A percentile compares a stretch with the other conserved stretches of the same genome.
Evolutionary conservation across 1,140 invertebrate species (phyloP).

Genomic region (Papilio dardanus): DNA sequence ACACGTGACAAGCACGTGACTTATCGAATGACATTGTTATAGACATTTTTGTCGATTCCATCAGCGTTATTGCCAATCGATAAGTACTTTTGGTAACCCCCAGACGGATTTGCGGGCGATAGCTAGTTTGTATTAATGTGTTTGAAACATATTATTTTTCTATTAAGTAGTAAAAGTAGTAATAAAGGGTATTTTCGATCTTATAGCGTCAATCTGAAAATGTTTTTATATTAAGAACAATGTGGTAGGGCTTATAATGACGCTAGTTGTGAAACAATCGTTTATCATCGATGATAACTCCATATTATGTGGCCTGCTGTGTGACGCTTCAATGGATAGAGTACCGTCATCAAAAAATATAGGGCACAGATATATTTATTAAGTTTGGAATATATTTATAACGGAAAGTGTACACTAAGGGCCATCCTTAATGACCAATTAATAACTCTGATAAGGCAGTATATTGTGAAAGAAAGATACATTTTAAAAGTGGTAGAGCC

Average conservation of each 20-base stretch:
- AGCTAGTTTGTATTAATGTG: not conserved
- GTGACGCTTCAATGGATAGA: slow-evolving; percentile 56
- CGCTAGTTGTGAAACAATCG: slow-evolving; percentile 67
- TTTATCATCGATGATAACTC: slow-evolving; percentile 67
- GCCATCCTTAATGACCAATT: no score
- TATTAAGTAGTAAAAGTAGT: no score
- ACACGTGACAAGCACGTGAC: no score
- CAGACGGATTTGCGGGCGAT: not conserved
- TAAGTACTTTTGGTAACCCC: no score
- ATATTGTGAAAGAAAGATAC: no score
- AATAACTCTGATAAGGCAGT: no score
- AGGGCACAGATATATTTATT: not conserved
- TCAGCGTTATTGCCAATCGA: no score
- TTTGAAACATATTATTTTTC: no score
- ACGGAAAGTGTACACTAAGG: not conserved
- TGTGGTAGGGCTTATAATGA: slow-evolving; percentile 58
- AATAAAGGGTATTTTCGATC: slow-evolving; percentile 18
- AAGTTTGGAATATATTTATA: not conserved
- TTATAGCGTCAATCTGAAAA: not conserved
- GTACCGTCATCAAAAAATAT: slow-evolving; percentile 55
- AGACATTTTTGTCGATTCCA: no score
- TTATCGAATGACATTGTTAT: no score
- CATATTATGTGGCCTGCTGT: slow-evolving; percentile 45
- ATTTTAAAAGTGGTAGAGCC: no score
- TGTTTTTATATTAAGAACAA: slow-evolving; percentile 43